These are phyloP conservation scores for Micromys minutus DNA, from an alignment of 2,113 vertebrate species.

Conservation along the genomic window DNA sequence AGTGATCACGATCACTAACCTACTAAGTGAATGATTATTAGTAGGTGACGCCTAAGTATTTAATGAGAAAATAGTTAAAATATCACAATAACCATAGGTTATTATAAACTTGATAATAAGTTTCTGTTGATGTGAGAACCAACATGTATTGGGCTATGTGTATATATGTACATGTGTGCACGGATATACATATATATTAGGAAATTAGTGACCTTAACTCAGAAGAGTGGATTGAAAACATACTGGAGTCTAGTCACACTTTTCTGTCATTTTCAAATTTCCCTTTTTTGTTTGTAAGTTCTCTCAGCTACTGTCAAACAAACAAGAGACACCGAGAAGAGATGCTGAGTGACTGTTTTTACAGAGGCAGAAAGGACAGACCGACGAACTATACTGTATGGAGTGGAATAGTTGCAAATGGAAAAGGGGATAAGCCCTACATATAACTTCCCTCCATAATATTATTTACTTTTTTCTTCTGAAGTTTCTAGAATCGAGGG, in stretches of 20 bases:
- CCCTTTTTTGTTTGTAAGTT: not conserved
- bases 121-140: not conserved
- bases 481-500: not conserved
- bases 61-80: not conserved
- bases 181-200: not conserved
- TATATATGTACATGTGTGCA: too few relatives aligned
- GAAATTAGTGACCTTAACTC: not conserved
- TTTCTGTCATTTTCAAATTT: not conserved
- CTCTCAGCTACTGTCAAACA: not conserved
- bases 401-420: not conserved
- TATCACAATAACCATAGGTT: not conserved
- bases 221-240: not conserved
- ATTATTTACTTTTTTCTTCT: not conserved
- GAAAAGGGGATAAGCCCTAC: not conserved
- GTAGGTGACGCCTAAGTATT: not conserved
- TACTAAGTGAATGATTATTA: not conserved
- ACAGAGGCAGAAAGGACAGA: not conserved
- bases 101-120: slow-evolving; percentile 9
- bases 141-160: not conserved
- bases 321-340: not conserved
- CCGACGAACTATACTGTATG: too few relatives aligned
- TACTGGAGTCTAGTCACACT: not conserved
- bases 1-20: not conserved
- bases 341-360: not conserved
- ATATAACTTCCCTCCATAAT: not conserved